Evolutionary conservation across 2,797 vertebrate species (phyloP).

Genomic region (Neosilurus mollespiculum): DNA sequence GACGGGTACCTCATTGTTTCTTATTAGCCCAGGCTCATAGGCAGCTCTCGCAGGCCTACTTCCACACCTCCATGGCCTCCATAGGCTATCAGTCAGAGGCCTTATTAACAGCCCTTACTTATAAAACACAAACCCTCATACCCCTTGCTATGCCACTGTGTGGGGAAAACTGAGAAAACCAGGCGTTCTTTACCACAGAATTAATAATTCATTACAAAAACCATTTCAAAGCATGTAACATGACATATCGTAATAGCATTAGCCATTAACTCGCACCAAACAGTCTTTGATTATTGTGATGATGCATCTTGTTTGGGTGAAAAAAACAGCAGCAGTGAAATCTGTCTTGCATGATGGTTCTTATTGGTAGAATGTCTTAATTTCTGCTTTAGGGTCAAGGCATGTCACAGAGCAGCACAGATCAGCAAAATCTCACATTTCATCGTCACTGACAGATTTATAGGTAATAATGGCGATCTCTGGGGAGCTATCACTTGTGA

Average conservation of each 20-base stretch:
- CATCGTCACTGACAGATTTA: slow-evolving; percentile 36
- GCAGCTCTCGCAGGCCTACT: slow-evolving; percentile 44
- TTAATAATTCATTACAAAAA: slow-evolving; percentile 44
- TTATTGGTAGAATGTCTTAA: slow-evolving; percentile 19
- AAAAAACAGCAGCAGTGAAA: not conserved
- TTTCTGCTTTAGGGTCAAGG: not conserved
- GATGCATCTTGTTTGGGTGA: slow-evolving; percentile 30
- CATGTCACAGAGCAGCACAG: slow-evolving; percentile 5
- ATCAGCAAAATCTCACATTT: slow-evolving; percentile 37
- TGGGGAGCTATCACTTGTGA: slow-evolving; percentile 51
- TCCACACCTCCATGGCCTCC: slow-evolving; percentile 39
- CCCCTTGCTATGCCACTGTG: not conserved
- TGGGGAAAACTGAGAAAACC: slow-evolving; percentile 29
- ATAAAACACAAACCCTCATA: slow-evolving; percentile 33
- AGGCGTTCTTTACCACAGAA: slow-evolving; percentile 13
- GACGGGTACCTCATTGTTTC: slow-evolving; percentile 53
- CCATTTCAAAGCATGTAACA: slow-evolving; percentile 22
- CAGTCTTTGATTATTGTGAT: slow-evolving; percentile 25
- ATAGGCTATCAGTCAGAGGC: slow-evolving; percentile 53
- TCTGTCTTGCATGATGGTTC: slow-evolving; percentile 13
- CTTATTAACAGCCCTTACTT: slow-evolving; percentile 48
- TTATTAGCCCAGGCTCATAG: slow-evolving; percentile 54
- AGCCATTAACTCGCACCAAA: slow-evolving; percentile 26
- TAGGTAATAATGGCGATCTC: slow-evolving; percentile 43
- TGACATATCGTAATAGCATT: slow-evolving; percentile 18